Evolutionary conservation across 1,140 invertebrate species (phyloP).

Genomic region (Steinernema feltiae): DNA sequence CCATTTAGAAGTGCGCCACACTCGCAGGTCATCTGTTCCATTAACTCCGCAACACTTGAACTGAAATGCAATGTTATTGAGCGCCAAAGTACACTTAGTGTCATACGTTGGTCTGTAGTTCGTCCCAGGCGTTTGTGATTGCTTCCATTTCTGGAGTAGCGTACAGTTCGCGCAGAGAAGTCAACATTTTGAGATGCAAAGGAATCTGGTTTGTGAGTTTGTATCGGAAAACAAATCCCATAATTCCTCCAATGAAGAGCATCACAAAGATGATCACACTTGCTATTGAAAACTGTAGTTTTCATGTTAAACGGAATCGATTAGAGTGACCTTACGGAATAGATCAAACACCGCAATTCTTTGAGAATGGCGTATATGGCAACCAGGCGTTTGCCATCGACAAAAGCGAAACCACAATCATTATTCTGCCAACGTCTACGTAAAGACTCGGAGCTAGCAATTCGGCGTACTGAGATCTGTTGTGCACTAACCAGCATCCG

Average conservation of each 20-base stretch:
- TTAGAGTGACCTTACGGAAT: slow-evolving; percentile 43
- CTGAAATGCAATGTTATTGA: slow-evolving; percentile 38
- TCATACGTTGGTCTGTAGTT: slow-evolving; percentile 52
- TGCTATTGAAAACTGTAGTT: slow-evolving; percentile 51
- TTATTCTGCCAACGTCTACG: slow-evolving; percentile 53
- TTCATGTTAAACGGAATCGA: neutral
- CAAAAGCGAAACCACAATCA: slow-evolving; percentile 42
- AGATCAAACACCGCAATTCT: slow-evolving; percentile 52
- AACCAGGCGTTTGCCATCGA: slow-evolving; percentile 46
- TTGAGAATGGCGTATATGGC: slow-evolving; percentile 46
- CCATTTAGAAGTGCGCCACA: slow-evolving; percentile 56
- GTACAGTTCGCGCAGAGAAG: slow-evolving; percentile 53
- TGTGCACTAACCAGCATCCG: slow-evolving; percentile 50
- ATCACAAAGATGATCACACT: slow-evolving; percentile 52
- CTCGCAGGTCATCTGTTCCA: slow-evolving; percentile 48
- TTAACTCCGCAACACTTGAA: slow-evolving; percentile 57
- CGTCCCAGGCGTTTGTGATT: slow-evolving; percentile 53
- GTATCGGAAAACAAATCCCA: slow-evolving; percentile 53
- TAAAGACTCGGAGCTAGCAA: slow-evolving; percentile 52
- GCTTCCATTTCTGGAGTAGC: slow-evolving; percentile 45
- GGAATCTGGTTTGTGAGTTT: slow-evolving; percentile 52
- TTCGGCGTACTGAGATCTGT: slow-evolving; percentile 51
- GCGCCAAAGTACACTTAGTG: slow-evolving; percentile 11
- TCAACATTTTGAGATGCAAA: slow-evolving; percentile 55
- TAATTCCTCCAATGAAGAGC: slow-evolving; percentile 54